Evolutionary conservation across 2,797 vertebrate genomes (phyloP).

Genomic region (Oreochromis mossambicus): DNA sequence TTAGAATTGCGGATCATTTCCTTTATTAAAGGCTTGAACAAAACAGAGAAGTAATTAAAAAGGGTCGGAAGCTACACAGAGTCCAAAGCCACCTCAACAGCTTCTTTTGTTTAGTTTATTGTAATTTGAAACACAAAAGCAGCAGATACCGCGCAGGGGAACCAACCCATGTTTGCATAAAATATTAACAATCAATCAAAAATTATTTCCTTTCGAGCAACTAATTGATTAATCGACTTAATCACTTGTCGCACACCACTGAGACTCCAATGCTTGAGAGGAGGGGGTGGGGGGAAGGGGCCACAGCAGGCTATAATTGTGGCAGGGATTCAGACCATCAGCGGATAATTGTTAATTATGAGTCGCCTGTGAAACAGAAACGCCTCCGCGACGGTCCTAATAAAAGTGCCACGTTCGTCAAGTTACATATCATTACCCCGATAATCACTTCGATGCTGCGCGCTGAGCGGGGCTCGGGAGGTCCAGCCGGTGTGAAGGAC

Average conservation of each 20-base stretch:
- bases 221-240: neutral
- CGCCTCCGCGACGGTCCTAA: neutral
- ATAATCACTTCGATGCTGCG: neutral
- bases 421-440: neutral
- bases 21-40: neutral
- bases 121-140: neutral
- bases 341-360: neutral
- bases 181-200: neutral
- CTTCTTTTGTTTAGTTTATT: neutral
- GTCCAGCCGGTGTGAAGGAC: conserved; percentile 21
- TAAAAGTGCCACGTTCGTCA: neutral
- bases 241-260: neutral
- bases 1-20: neutral
- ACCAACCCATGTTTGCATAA: neutral
- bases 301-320: neutral
- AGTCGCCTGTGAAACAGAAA: neutral
- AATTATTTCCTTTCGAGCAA: neutral
- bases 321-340: neutral
- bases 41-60: neutral
- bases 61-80: neutral
- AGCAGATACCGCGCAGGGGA: neutral
- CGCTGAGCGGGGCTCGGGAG: neutral
- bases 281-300: neutral
- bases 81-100: neutral
- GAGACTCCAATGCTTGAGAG: neutral